Percentiles rank a stretch among this genome's conserved stretches.
Conservation (phyloP, 2,888 invertebrate genomes). For the Baronia brevicornis region DNA sequence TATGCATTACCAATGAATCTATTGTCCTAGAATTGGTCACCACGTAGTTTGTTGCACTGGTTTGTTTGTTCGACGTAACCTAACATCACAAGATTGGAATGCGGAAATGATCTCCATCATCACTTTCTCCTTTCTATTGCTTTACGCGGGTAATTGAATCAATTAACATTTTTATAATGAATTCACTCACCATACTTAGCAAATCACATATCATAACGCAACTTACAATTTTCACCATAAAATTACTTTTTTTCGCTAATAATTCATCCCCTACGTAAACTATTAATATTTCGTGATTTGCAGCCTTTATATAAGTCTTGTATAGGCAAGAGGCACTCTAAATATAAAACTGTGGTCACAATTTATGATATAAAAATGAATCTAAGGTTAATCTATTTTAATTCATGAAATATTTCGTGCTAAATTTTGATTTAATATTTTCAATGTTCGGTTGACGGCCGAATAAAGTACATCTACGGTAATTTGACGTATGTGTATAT, state of each 20-base stretch:
- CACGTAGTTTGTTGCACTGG: slow-evolving; percentile 50
- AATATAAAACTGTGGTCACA: slow-evolving; percentile 78
- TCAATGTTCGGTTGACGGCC: slow-evolving; percentile 54
- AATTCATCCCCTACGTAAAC: slow-evolving; percentile 65
- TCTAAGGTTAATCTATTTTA: slow-evolving; percentile 62
- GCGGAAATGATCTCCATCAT: too few relatives aligned
- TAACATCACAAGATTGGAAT: slow-evolving; percentile 57
- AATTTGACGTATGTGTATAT: slow-evolving; percentile 25
- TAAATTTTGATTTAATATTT: slow-evolving; percentile 53
- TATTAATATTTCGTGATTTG: slow-evolving; percentile 74
- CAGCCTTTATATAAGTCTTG: slow-evolving; percentile 77
- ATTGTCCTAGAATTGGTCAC: slow-evolving; percentile 50
- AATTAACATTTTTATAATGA: too few relatives aligned
- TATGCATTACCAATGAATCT: slow-evolving; percentile 45
- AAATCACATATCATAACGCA: slow-evolving; percentile 74
- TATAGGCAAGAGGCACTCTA: slow-evolving; percentile 79
- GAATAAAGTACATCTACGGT: slow-evolving; percentile 39
- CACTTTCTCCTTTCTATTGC: too few relatives aligned
- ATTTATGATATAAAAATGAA: slow-evolving; percentile 69
- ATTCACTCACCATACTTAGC: slow-evolving; percentile 21
- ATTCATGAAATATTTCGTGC: slow-evolving; percentile 63
- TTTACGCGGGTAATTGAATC: too few relatives aligned
- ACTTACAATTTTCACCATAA: slow-evolving; percentile 77
- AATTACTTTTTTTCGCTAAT: slow-evolving; percentile 59
- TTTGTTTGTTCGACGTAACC: slow-evolving; percentile 26